Evolutionary conservation across 92 coral and sea anemone species (phyloP).

Genomic region (Porites cylindrica): DNA sequence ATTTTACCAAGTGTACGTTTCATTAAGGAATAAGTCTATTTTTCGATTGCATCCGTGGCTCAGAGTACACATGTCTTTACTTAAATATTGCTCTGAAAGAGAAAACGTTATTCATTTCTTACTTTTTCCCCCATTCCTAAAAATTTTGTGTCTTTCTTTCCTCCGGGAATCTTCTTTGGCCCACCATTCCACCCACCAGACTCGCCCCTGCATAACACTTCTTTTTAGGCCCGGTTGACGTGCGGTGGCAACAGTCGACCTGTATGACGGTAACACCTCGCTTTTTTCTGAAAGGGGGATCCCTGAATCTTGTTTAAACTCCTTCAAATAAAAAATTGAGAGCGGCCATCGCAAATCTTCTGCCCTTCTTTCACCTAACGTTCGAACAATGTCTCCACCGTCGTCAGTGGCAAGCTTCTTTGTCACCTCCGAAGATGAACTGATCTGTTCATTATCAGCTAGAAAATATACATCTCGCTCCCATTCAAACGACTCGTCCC

Average conservation of each 20-base stretch:
- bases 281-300: not conserved
- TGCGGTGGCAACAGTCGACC: slow-evolving; percentile 67
- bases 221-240: slow-evolving; percentile 83
- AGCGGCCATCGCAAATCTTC: slow-evolving; percentile 85
- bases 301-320: slow-evolving; percentile 51
- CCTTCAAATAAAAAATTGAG: slow-evolving; percentile 81
- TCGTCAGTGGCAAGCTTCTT: not conserved
- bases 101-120: not conserved
- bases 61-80: no score
- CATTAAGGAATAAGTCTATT: no score
- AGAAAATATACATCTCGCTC: not conserved
- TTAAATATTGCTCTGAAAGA: no score
- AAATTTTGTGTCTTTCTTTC: not conserved
- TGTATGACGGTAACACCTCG: slow-evolving; percentile 46
- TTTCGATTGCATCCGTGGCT: no score
- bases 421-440: slow-evolving; percentile 3
- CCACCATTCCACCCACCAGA: slow-evolving; percentile 99
- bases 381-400: slow-evolving; percentile 22
- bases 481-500: not conserved
- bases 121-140: not conserved
- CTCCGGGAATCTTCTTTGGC: slow-evolving; percentile 44
- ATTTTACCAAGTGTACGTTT: no score
- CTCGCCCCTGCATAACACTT: slow-evolving; percentile 84
- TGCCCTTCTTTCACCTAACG: slow-evolving; percentile 59
- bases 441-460: slow-evolving; percentile 7